Conservation (phyloP, 2,888 invertebrate species). For the Pheosia tremula region DNA sequence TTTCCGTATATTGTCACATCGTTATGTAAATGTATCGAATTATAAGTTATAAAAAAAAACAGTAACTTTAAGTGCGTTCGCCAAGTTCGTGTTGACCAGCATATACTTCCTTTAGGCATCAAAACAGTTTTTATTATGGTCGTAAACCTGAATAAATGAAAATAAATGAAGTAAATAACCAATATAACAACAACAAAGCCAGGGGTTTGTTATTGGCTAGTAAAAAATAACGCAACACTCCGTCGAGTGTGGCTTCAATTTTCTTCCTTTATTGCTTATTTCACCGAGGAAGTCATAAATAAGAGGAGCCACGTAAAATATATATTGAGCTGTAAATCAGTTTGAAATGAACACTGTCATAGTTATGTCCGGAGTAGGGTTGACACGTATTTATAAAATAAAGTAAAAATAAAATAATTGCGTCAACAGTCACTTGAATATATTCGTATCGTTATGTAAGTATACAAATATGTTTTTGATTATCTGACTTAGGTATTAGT, state of each 20-base stretch:
- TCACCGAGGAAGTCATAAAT: constrained; percentile 2
- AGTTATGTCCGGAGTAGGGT: neutral
- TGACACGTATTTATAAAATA: constrained; percentile 3
- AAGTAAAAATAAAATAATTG: too few relatives aligned
- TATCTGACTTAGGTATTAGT: too few relatives aligned
- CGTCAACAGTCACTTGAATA: too few relatives aligned
- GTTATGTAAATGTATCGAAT: neutral
- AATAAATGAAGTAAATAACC: too few relatives aligned
- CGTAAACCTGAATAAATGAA: too few relatives aligned
- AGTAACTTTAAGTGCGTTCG: too few relatives aligned
- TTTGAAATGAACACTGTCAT: constrained; percentile 4
- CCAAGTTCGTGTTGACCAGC: too few relatives aligned
- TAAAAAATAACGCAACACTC: neutral
- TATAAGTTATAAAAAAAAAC: neutral
- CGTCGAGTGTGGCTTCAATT: neutral
- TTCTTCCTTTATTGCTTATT: constrained; percentile 1
- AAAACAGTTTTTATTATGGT: too few relatives aligned
- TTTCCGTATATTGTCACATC: neutral
- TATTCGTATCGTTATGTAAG: too few relatives aligned
- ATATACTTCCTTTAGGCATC: too few relatives aligned
- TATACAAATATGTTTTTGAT: too few relatives aligned
- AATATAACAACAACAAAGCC: too few relatives aligned
- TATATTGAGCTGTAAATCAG: constrained; percentile 8
- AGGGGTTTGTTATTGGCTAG: neutral
- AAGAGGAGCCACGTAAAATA: constrained; percentile 4